phyloP scores from a whole-genome alignment of 1,140 invertebrate genomes.

The Cryptotermes secundus region DNA sequence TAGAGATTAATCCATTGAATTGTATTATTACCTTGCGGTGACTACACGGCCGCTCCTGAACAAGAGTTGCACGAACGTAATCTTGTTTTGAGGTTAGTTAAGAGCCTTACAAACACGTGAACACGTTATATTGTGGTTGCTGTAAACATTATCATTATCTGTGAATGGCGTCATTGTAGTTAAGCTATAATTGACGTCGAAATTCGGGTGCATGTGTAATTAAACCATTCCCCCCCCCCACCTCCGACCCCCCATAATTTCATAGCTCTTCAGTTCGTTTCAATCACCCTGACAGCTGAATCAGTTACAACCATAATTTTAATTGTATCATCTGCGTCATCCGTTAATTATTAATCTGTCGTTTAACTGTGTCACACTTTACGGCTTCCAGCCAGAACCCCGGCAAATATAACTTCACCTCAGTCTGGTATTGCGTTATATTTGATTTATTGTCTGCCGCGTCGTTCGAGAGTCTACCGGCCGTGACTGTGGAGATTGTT shows the following conservation, averaged over 20 bases:
- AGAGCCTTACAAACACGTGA: neutral
- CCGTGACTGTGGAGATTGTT: no score
- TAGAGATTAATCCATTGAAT: no score
- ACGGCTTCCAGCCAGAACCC: neutral
- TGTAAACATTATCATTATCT: neutral
- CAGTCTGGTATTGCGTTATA: no score
- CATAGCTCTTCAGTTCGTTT: slow-evolving; percentile 1
- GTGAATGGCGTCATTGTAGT: neutral
- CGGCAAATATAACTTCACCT: no score
- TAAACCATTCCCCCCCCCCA: neutral
- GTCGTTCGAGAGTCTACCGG: no score
- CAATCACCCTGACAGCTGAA: slow-evolving; percentile 3
- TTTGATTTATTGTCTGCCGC: no score
- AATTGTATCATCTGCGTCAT: neutral
- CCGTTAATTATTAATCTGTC: neutral
- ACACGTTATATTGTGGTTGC: neutral
- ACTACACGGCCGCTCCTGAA: no score
- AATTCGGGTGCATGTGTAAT: neutral
- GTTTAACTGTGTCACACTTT: neutral
- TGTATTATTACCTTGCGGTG: no score
- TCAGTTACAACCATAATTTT: neutral
- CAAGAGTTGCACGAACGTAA: no score
- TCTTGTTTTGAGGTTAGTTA: neutral
- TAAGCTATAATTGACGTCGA: neutral
- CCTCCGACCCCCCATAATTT: neutral